Percentiles rank a stretch among this genome's conserved stretches.
Conservation (phyloP, 2,113 vertebrate species). For the Litocranius walleri region DNA sequence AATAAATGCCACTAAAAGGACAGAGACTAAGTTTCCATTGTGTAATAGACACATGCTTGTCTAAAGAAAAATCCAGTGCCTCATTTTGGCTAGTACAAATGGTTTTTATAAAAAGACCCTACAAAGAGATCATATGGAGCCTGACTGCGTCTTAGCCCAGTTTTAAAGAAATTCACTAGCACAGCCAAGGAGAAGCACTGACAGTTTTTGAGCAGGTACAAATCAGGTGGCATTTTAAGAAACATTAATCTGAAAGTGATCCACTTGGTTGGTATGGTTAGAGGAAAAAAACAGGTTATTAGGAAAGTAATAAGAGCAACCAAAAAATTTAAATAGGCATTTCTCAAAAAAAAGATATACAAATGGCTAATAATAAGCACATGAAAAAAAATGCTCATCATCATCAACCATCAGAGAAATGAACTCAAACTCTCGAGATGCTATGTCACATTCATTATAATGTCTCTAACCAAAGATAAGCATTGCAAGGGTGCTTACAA, state of each 20-base stretch:
- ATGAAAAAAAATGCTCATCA: neutral
- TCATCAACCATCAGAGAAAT: neutral
- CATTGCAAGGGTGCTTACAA: neutral
- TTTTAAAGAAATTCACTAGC: neutral
- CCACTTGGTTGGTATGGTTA: neutral
- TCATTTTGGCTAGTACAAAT: neutral
- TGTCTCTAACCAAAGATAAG: neutral
- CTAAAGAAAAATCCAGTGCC: neutral
- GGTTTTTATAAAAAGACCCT: neutral
- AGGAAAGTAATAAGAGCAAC: neutral
- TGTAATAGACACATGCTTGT: neutral
- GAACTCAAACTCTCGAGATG: neutral
- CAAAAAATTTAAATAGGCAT: neutral
- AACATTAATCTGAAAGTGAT: constrained; percentile 2
- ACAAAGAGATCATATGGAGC: neutral
- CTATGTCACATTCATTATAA: neutral
- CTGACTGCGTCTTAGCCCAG: neutral
- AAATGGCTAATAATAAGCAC: neutral
- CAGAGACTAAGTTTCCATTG: neutral
- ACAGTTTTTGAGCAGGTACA: neutral
- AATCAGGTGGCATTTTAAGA: neutral
- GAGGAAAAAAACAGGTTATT: neutral
- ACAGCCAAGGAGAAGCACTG: neutral
- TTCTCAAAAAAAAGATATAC: neutral
- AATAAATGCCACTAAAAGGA: neutral